phyloP scores from a whole-genome alignment of 1,140 invertebrate species.

The Globodera rostochiensis region DNA sequence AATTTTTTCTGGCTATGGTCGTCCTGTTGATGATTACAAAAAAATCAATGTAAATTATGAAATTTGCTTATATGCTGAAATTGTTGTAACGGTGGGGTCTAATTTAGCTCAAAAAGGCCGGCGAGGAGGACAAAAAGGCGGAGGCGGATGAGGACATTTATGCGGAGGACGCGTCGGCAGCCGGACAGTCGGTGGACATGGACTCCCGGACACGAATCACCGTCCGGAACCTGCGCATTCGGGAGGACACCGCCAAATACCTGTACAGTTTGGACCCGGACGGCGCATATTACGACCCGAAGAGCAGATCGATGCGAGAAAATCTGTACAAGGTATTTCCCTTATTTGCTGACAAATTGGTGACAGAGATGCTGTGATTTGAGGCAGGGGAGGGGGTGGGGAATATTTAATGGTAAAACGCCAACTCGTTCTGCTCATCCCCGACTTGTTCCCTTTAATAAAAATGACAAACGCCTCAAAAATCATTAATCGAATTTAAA shows the following conservation, averaged over 20 bases:
- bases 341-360: no score
- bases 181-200: conserved; percentile 75
- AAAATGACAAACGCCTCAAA: no score
- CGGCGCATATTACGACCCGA: conserved; percentile 91
- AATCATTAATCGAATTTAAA: no score
- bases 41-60: neutral
- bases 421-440: no score
- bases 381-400: no score
- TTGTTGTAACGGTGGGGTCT: no score
- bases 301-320: conserved; percentile 96
- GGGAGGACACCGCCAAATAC: conserved; percentile 97
- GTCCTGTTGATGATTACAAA: neutral
- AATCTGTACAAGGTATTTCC: conserved; percentile 75
- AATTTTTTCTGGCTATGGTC: no score
- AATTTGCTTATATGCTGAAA: neutral
- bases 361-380: no score
- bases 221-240: conserved; percentile 89
- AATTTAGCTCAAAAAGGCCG: conserved; percentile 53
- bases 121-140: conserved; percentile 63
- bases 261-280: conserved; percentile 92
- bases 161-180: conserved; percentile 82
- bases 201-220: conserved; percentile 97
- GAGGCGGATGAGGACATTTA: conserved; percentile 70
- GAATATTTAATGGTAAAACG: no score
- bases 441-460: no score